Evolutionary conservation across 2,888 invertebrate species (phyloP), one percentile per base, ranked within the genome.

Genomic region (Gastracanthus pulcherrimus): DNA sequence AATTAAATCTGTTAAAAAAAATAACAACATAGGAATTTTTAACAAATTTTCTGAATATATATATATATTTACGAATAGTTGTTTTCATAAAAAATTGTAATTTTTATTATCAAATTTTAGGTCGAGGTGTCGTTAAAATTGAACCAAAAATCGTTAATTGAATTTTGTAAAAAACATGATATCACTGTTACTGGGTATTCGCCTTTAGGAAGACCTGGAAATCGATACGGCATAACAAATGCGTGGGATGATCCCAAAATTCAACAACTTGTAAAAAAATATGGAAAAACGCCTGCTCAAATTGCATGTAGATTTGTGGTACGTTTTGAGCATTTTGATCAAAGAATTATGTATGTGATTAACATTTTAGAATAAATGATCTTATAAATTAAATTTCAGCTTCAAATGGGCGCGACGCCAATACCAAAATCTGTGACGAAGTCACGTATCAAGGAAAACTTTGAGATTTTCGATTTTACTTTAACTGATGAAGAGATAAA

Each of bases 101-200:
- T n/a, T n/a, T n/a, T n/a, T n/a, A n/a, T n/a, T n/a, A n/a, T n/a
- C n/a, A n/a, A n/a, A n/a, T n/a, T 97, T 93, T 94, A 95, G 92
- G 92, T 96, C 82, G 97, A 97, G 91, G 94, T 95, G 84, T 96
- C 96, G 89, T 95, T 97, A 0, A 96, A 97, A 90, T 90, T 97
- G 36, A 95, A 94, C 84, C 96, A 97, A 89, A 92, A 92, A 29
- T 93, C 94, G 48, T 91, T 97, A 7, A 94, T 94, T 64, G 94
- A 94, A 4, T 96, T 94, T 90, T 95, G 96, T 89, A 93, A 94
- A 75, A 92, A 94, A 0, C 94, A 94, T 16, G 94, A 93, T 66
- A 94, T 98, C 74, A 92, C 92, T 2, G 90, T 97, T 1, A 96
- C 96, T 0, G 97, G 96, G 0, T 98, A 97, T 92, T 96, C 96